phyloP scores from a whole-genome alignment of 2,113 vertebrate genomes.

The Gavia stellata region DNA sequence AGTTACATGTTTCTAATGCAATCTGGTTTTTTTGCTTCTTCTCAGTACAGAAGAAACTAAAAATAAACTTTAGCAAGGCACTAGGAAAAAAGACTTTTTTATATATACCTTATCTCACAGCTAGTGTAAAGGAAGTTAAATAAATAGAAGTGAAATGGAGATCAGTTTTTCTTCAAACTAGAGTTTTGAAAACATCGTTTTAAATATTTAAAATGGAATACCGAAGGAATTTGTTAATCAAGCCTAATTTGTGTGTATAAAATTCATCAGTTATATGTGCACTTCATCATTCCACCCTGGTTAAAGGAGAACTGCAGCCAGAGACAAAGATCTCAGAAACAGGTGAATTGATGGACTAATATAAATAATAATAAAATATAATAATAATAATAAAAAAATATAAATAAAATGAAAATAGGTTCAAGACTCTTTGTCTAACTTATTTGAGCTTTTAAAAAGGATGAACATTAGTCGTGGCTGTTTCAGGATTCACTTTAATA shows the following conservation, averaged over 20 bases:
- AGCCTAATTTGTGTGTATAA: background rate
- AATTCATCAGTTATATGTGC: background rate
- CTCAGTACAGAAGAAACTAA: background rate
- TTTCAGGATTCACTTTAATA: conserved; percentile 61
- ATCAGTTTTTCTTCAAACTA: background rate
- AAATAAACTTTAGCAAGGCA: background rate
- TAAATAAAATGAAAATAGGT: background rate
- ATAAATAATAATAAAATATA: background rate
- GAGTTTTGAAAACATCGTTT: background rate
- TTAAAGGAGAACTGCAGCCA: background rate
- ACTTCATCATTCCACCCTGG: background rate
- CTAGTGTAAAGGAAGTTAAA: background rate
- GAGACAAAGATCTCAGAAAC: background rate
- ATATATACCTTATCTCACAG: background rate
- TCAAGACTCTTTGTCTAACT: background rate
- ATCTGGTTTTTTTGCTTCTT: background rate
- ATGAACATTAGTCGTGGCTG: background rate
- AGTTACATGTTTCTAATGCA: background rate
- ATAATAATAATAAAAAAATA: too few relatives aligned
- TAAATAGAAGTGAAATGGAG: background rate
- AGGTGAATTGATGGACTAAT: background rate
- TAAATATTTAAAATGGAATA: background rate
- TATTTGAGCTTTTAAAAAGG: conserved; percentile 23
- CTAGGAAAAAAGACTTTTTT: background rate
- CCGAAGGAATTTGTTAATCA: background rate